These are phyloP conservation scores for Oxycera nigricornis DNA, from an alignment of 2,888 invertebrate genomes.

Conservation along the genomic window DNA sequence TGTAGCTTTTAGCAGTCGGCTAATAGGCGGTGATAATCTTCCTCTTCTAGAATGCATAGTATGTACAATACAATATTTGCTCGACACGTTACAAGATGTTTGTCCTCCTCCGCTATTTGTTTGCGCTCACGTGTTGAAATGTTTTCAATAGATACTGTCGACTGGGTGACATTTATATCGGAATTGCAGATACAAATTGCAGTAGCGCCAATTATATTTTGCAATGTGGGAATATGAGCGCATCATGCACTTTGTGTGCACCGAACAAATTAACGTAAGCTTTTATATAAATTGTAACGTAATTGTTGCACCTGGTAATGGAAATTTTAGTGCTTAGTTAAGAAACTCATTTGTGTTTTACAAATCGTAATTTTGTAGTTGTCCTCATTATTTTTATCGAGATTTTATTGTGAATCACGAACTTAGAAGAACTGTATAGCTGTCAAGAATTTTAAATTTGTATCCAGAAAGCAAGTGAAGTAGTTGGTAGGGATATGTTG, in stretches of 20 bases:
- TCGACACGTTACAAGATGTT: background rate
- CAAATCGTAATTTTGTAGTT: too few species aligned
- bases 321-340: too few species aligned
- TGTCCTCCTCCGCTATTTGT: background rate
- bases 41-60: background rate
- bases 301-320: too few species aligned
- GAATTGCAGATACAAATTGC: slow-evolving; percentile 1
- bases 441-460: too few species aligned
- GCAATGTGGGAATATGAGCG: background rate
- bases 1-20: background rate
- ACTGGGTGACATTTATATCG: background rate
- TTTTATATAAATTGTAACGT: background rate
- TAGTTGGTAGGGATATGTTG: too few species aligned
- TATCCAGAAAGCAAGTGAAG: too few species aligned
- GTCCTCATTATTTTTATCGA: too few species aligned
- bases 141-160: background rate
- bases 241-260: too few species aligned
- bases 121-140: background rate
- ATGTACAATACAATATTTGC: background rate
- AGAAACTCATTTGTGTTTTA: too few species aligned
- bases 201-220: background rate
- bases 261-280: too few species aligned
- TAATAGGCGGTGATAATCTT: background rate
- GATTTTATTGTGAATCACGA: too few species aligned
- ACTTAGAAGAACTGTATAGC: too few species aligned